Evolutionary conservation across 2,888 invertebrate species (phyloP), one percentile per base, ranked within the genome.

Genomic region (Morpho deidamia): DNA sequence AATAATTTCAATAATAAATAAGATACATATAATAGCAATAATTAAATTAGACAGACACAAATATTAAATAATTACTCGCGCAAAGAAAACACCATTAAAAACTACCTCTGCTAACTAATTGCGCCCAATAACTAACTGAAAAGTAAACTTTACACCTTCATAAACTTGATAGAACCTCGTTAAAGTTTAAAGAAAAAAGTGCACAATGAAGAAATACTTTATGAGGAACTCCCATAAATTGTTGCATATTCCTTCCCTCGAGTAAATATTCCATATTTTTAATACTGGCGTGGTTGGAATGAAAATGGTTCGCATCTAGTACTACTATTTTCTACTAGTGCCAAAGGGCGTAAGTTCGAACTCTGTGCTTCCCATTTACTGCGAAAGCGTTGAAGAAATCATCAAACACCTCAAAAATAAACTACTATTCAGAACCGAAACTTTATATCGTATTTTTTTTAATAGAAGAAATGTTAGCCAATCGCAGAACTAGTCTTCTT

Each of bases 81-180:
- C 78, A 75, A 81, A 76, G 75, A 74, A 74, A 70, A 70, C 62
- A 67, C 71, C 72, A 76, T 79, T 79, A 77, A 75, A 76, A 76
- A 74, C 67, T 64, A 64, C 67, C 66, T 67, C 68, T 65, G 62
- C 61, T 72, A 76, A 71, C 65, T 71, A 79, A 77, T 76, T 76
- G 70, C 70, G 56, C 61, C 66, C 69, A 66, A 62, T 73, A 72
- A 76, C 74, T 76, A 77, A 74, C 73, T 69, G 62, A 66, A 66
- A 68, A 69, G 62, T 74, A 67, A 76, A 76, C 69, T 76, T 75
- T 70, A 62, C 65, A 67, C 68, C 63, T 62, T 60, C 58, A 64
- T 64, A 65, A 55, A 66, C 58, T 64, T 58, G 58, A 69, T 62
- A 56, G 66, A 64, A 64, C 58, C 59, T 58, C 51, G 52, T 52